phyloP scores from a whole-genome alignment of 2,797 vertebrate species.

The Sardinella longiceps region DNA sequence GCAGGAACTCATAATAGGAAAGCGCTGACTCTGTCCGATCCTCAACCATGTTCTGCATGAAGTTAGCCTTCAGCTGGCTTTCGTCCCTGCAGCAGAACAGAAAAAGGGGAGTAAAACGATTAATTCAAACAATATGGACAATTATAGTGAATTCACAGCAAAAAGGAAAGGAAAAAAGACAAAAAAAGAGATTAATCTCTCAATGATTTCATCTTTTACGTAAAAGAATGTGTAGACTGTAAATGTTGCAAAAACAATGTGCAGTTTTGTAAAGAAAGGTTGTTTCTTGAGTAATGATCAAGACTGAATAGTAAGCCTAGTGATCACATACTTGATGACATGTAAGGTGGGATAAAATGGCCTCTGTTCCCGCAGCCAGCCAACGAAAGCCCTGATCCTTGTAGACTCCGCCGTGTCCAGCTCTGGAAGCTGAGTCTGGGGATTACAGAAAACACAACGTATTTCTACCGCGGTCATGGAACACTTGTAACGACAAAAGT shows the following conservation, averaged over 20 bases:
- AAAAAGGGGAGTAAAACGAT: too few species aligned
- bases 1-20: constrained; percentile 97
- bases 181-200: too few species aligned
- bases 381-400: constrained; percentile 84
- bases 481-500: background rate
- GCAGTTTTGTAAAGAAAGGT: background rate
- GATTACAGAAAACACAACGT: constrained; percentile 41
- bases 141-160: too few species aligned
- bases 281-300: background rate
- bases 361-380: constrained; percentile 92
- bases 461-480: background rate
- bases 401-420: constrained; percentile 91
- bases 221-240: too few species aligned
- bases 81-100: constrained; percentile 81
- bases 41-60: constrained; percentile 96
- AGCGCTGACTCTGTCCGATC: constrained; percentile 96
- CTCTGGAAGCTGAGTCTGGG: constrained; percentile 88
- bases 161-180: too few species aligned
- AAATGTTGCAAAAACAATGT: background rate
- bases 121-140: too few species aligned
- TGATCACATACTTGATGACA: constrained; percentile 84
- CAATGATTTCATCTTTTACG: too few species aligned
- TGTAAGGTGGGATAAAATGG: constrained; percentile 90
- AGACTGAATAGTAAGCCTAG: background rate
- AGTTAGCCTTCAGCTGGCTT: constrained; percentile 85